Evolutionary conservation across 2,797 vertebrate genomes (phyloP), one percentile per base, ranked within the genome.

Genomic region (Brachyrhaphis roseni): DNA sequence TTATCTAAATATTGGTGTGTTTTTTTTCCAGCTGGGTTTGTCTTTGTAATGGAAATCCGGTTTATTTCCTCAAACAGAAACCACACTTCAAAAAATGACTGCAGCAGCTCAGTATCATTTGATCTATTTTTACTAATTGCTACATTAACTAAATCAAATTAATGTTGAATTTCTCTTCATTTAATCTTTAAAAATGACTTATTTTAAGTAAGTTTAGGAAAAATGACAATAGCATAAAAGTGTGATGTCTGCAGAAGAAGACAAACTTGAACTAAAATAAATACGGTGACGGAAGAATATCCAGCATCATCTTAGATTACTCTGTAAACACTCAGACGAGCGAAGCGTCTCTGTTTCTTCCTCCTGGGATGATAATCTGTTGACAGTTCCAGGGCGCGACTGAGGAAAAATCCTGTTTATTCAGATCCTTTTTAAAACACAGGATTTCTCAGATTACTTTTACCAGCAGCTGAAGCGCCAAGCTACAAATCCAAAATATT

Each of bases 251-350:
- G 34, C 8, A 71, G 76, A 92, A 92, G 90, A 92, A 81, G 90
- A 80, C 83, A 76, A 89, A 92, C 93, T 82, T 89, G 93, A 93
- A 91, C 79, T 83, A 90, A 87, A 90, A 86, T 72, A 89, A 94
- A 95, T 53, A 46, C 36, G 4, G 70, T 83, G 47, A 68, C 76
- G 75, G 45, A 64, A 26, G 74, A 34, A 86, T 79, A 83, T 82
- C 28, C 72, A 79, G 76, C 26, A 80, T 53, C 72, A 85, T 81
- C 76, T 87, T 85, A n/a, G 62, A 76, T 82, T 74, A 84, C 70
- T 86, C 1, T 8, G 84, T 78, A 90, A 93, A 90, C 86, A 92
- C 26, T 64, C 13, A 34, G 64, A 59, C 46, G 78, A 72, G 15
- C 59, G 79, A 77, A 51, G 43, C 71, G 76, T 71, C 53, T 26